These are phyloP conservation scores for Cottus gobio DNA, from an alignment of 2,113 vertebrate genomes.

Conservation along the genomic window DNA sequence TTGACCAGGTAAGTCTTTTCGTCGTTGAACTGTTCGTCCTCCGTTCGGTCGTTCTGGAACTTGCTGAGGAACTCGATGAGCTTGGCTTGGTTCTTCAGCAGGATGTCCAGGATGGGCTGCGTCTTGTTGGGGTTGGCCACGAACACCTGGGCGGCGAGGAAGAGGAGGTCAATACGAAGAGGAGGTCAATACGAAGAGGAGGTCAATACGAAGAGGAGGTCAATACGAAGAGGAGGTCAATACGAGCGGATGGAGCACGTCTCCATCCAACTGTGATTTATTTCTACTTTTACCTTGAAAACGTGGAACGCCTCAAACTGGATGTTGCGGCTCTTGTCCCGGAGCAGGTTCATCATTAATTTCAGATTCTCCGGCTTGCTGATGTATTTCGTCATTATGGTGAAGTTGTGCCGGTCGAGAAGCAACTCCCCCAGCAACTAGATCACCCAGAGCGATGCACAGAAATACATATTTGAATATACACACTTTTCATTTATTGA, in stretches of 20 bases:
- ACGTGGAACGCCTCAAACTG: constrained; percentile 99
- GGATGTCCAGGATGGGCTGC: constrained; percentile 97
- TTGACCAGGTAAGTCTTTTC: constrained; percentile 99
- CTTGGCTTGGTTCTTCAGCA: constrained; percentile 98
- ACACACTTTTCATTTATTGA: background rate
- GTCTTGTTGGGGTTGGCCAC: constrained; percentile 98
- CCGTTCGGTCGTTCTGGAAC: constrained; percentile 97
- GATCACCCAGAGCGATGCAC: constrained; percentile 42
- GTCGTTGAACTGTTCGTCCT: constrained; percentile 98
- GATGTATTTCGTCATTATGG: constrained; percentile 97
- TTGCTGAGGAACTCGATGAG: constrained; percentile 98
- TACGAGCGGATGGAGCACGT: too few relatives aligned
- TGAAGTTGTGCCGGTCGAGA: constrained; percentile 96
- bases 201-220: too few relatives aligned
- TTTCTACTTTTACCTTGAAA: constrained; percentile 93
- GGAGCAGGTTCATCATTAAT: constrained; percentile 97
- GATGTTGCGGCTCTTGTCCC: constrained; percentile 98
- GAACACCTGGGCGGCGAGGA: constrained; percentile 87
- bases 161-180: too few relatives aligned
- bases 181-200: too few relatives aligned
- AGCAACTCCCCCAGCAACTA: constrained; percentile 95
- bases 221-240: too few relatives aligned
- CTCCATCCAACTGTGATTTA: background rate
- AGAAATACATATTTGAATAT: background rate
- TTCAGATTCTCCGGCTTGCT: constrained; percentile 98